A percentile compares a stretch with the other conserved stretches of the same genome.
phyloP scores from a whole-genome alignment of 1,140 invertebrate genomes.

The Eueides isabella region DNA sequence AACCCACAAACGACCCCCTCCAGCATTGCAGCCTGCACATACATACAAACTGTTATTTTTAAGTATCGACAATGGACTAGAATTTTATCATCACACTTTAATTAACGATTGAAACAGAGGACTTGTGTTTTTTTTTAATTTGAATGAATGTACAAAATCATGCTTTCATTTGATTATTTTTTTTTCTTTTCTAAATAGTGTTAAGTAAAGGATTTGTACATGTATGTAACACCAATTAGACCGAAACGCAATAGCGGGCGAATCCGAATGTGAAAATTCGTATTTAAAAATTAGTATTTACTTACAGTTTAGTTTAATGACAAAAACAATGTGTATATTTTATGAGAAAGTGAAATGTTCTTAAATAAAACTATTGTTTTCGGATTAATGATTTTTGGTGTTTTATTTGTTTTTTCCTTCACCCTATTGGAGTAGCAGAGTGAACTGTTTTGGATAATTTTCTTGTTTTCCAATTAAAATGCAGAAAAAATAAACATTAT shows the following conservation, averaged over 20 bases:
- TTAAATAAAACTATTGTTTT: conserved; percentile 83
- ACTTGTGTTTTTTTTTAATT: conserved; percentile 68
- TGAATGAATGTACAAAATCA: conserved; percentile 79
- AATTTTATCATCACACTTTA: conserved; percentile 79
- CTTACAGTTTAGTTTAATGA: conserved; percentile 82
- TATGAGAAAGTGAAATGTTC: conserved; percentile 82
- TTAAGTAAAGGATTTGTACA: conserved; percentile 78
- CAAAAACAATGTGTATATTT: conserved; percentile 83
- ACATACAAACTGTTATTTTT: conserved; percentile 58
- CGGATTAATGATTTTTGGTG: conserved; percentile 75
- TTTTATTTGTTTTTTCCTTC: conserved; percentile 64
- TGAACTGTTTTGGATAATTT: too few relatives aligned
- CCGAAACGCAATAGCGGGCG: conserved; percentile 62
- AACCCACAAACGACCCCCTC: too few relatives aligned
- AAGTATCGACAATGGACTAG: conserved; percentile 76
- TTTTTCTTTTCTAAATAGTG: conserved; percentile 77
- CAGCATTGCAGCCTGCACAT: neutral
- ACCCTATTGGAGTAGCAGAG: neutral
- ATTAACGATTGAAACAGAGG: conserved; percentile 62
- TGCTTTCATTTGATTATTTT: conserved; percentile 72
- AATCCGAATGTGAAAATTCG: conserved; percentile 71
- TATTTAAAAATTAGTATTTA: conserved; percentile 82
- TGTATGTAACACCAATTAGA: conserved; percentile 61
- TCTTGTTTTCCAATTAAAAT: too few relatives aligned
- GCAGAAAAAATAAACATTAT: too few relatives aligned